Base-by-base conservation (phyloP, 2,888 invertebrate genomes). In the Icerya purchasi region DNA sequence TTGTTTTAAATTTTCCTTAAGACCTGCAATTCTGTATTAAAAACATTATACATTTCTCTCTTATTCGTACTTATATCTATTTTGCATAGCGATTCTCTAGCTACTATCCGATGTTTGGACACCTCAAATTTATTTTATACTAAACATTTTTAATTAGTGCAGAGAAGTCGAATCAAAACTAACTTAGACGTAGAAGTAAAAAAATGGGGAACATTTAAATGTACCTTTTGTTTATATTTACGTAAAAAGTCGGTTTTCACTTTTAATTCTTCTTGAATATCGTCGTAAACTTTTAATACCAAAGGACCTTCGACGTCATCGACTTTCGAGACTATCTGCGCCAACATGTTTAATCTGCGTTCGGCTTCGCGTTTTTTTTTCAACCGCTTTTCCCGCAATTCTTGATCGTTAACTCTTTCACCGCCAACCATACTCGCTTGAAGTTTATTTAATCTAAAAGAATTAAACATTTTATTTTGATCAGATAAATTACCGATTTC, bases 401-500 rank as follows among this genome's bases (percentile, higher is more conserved):
- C 82, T 50, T 75, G 73, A 70, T 88, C 86, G 68, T 83, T 75
- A 0, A 79, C 81, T 65, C 80, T 76, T 68, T 88, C 87, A 0
- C 87, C 87, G 1, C 87, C 87, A 51, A 89, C 84, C 74, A 89
- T 78, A 58, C 81, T 78, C 53, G 81, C 77, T 68, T 88, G 81
- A 21, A 88, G 74, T 61, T 77, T 76, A 68, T 81, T 75, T 65
- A 77, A 72, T 70, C 75, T 78, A 68, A 57, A 69, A 69, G 21
- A 66, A 65, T n/a, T n/a, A n/a, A n/a, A n/a, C n/a, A n/a, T 1
- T 20, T 14, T 53, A 10, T n/a, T n/a, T 53, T 53, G 18, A n/a
- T n/a, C n/a, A n/a, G n/a, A n/a, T n/a, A n/a, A n/a, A n/a, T n/a
- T n/a, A n/a, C n/a, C n/a, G n/a, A n/a, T n/a, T n/a, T n/a, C n/a